phyloP scores from a whole-genome alignment of 1,140 invertebrate genomes.

The Gryon sp. region DNA sequence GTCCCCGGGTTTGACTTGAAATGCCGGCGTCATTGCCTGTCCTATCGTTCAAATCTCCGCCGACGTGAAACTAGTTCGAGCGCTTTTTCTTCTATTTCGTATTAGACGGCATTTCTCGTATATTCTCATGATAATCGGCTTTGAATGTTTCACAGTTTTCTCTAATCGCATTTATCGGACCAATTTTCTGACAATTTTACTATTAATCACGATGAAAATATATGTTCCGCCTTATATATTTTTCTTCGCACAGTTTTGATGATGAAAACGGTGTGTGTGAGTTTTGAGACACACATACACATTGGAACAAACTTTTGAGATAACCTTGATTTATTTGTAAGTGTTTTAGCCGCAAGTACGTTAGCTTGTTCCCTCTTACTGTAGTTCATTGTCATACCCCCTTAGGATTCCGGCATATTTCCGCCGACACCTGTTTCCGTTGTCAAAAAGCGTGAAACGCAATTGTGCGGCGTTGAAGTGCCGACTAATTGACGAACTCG shows the following conservation, averaged over 20 bases:
- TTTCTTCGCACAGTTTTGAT: no score
- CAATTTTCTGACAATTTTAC: not conserved
- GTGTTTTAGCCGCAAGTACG: constrained; percentile 16
- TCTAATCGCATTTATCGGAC: constrained; percentile 1
- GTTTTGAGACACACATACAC: no score
- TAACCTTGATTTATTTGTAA: constrained; percentile 45
- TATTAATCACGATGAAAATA: not conserved
- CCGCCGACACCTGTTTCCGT: constrained; percentile 63
- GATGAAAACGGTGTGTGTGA: no score
- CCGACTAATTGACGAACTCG: not conserved
- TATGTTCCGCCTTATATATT: no score
- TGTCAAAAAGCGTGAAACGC: constrained; percentile 51
- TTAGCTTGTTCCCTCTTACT: constrained; percentile 22
- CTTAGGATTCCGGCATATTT: constrained; percentile 2
- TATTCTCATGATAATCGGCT: constrained; percentile 27
- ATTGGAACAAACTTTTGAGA: constrained; percentile 19
- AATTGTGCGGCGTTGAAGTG: constrained; percentile 6
- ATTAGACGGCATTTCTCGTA: constrained; percentile 20
- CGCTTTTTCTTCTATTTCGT: constrained; percentile 19
- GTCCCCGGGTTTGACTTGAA: constrained; percentile 36
- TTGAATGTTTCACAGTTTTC: not conserved
- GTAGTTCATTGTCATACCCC: constrained; percentile 13
- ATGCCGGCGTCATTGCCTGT: constrained; percentile 53
- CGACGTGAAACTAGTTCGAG: constrained; percentile 42
- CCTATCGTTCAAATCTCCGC: constrained; percentile 60